These are phyloP conservation scores for Margaritifera margaritifera DNA, from an alignment of 2,888 invertebrate species.

Conservation along the genomic window DNA sequence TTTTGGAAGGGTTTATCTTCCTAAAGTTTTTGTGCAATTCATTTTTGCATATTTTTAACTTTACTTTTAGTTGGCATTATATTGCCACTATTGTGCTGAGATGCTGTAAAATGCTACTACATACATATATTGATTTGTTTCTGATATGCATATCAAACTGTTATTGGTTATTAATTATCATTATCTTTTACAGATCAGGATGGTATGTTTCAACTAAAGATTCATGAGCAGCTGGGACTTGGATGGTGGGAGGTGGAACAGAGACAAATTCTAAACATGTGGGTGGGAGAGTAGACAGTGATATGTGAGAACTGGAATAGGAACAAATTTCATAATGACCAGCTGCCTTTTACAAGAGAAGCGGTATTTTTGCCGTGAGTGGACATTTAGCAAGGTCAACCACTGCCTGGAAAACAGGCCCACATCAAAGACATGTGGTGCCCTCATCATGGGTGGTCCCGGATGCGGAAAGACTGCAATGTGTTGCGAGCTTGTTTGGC, in stretches of 20 bases:
- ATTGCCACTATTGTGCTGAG: too few relatives aligned
- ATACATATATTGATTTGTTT: too few relatives aligned
- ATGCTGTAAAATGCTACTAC: too few relatives aligned
- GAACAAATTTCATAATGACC: slow-evolving; percentile 52
- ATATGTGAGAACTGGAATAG: not conserved
- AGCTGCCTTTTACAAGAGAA: slow-evolving; percentile 65
- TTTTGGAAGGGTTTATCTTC: too few relatives aligned
- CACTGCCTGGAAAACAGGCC: slow-evolving; percentile 92
- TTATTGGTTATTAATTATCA: not conserved
- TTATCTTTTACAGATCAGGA: not conserved
- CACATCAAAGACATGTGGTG: slow-evolving; percentile 83
- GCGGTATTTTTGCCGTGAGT: slow-evolving; percentile 90
- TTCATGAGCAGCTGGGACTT: not conserved
- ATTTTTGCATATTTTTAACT: too few relatives aligned
- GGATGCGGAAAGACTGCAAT: slow-evolving; percentile 91
- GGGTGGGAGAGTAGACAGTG: not conserved
- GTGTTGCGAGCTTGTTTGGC: slow-evolving; percentile 76
- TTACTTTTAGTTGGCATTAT: too few relatives aligned
- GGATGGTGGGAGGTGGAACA: not conserved
- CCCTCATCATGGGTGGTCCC: slow-evolving; percentile 90
- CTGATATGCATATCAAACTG: too few relatives aligned
- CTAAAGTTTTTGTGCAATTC: too few relatives aligned
- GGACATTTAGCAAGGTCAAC: slow-evolving; percentile 94
- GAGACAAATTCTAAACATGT: not conserved
- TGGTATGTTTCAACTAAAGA: not conserved